Conservation (phyloP, 92 coral and sea anemone species). For the Porites lobata region DNA sequence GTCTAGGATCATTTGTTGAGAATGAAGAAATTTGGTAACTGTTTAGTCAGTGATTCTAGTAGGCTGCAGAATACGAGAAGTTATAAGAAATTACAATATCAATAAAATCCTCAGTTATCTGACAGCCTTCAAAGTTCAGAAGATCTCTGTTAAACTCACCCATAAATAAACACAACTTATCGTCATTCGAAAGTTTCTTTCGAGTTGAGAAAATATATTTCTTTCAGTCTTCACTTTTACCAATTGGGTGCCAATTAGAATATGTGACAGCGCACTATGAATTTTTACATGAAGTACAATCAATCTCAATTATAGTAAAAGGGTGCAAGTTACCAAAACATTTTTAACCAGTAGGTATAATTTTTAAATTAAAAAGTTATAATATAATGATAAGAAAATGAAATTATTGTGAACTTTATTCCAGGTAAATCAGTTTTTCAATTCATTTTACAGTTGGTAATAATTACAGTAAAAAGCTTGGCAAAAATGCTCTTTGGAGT, state of each 20-base stretch:
- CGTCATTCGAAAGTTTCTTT: neutral
- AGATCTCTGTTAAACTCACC: neutral
- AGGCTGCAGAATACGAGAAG: neutral
- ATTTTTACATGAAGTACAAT: neutral
- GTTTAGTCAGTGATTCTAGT: neutral
- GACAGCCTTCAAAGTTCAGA: conserved; percentile 1
- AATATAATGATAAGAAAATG: no score
- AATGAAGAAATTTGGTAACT: conserved; percentile 1
- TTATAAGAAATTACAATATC: neutral
- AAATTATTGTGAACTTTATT: no score
- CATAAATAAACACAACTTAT: neutral
- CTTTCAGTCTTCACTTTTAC: neutral
- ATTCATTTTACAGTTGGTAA: no score
- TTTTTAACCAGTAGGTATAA: neutral
- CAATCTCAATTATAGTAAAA: neutral
- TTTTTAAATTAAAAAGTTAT: neutral
- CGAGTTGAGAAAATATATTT: neutral
- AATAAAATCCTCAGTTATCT: neutral
- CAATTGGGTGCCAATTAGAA: neutral
- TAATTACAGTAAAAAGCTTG: no score
- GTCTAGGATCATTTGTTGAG: neutral
- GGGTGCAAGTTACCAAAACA: neutral
- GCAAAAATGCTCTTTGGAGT: no score
- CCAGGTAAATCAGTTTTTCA: no score
- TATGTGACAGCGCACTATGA: neutral